Evolutionary conservation across 2,113 vertebrate genomes (phyloP).

Genomic region (Callipepla squamata): DNA sequence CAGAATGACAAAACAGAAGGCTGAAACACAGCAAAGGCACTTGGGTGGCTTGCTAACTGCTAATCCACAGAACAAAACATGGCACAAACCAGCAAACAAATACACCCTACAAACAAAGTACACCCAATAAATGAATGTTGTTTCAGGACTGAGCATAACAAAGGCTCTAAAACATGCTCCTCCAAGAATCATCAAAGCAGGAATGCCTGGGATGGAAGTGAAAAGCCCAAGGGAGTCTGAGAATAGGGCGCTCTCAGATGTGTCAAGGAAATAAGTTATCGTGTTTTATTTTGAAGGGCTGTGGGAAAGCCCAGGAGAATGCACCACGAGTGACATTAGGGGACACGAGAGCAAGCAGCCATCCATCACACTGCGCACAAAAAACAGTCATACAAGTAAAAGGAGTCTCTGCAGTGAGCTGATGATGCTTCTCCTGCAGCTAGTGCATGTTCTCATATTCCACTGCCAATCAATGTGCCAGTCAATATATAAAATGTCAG

Average conservation of each 20-base stretch:
- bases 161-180: constrained; percentile 7
- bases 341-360: neutral
- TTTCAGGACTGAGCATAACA: constrained; percentile 45
- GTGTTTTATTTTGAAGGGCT: constrained; percentile 27
- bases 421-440: neutral
- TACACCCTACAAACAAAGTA: constrained; percentile 23
- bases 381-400: neutral
- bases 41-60: neutral
- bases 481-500: neutral
- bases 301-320: constrained; percentile 30
- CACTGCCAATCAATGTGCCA: neutral
- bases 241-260: constrained; percentile 33
- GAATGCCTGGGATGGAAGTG: constrained; percentile 42
- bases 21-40: neutral
- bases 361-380: neutral
- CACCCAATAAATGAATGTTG: neutral
- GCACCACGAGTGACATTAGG: neutral
- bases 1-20: neutral
- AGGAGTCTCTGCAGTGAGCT: neutral
- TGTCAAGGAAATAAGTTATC: neutral
- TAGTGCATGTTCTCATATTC: neutral
- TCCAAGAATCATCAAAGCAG: constrained; percentile 35
- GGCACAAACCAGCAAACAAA: constrained; percentile 16
- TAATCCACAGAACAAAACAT: neutral
- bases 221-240: constrained; percentile 34